Percentiles rank a stretch among this genome's conserved stretches.
Evolutionary conservation across 2,888 invertebrate species (phyloP).

Genomic region (Galeruca laticollis): DNA sequence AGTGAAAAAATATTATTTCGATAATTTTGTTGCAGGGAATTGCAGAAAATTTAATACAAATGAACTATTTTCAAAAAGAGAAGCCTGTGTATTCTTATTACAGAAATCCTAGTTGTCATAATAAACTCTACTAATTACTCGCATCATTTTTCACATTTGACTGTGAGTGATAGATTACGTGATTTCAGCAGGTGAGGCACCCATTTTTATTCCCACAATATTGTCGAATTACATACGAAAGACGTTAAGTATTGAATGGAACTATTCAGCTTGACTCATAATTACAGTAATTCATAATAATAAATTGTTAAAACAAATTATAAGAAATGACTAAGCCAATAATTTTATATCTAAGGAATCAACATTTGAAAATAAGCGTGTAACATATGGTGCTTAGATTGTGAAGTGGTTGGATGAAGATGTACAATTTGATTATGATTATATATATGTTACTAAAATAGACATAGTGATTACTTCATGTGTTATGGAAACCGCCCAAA

Average conservation of each 20-base stretch:
- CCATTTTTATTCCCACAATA: constrained; percentile 18
- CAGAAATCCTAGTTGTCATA: neutral
- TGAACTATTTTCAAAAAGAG: too few relatives aligned
- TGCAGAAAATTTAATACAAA: too few relatives aligned
- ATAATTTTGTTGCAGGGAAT: too few relatives aligned
- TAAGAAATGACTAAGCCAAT: constrained; percentile 30
- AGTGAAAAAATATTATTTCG: too few relatives aligned
- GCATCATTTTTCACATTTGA: neutral
- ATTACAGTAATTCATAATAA: constrained; percentile 31
- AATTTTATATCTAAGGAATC: constrained; percentile 6
- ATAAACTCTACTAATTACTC: neutral
- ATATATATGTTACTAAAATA: neutral
- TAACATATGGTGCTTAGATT: constrained; percentile 19
- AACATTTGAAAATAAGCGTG: constrained; percentile 3
- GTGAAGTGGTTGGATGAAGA: neutral
- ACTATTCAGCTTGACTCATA: constrained; percentile 1
- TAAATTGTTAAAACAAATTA: constrained; percentile 14
- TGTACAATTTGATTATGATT: neutral
- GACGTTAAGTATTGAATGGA: neutral
- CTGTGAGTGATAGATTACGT: constrained; percentile 12
- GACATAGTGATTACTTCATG: neutral
- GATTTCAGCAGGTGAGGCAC: neutral
- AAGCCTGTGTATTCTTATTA: too few relatives aligned
- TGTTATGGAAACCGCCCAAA: neutral
- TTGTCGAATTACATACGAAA: constrained; percentile 8